Evolutionary conservation across 2,797 vertebrate species (phyloP).

Genomic region (Sebastes kiyomatsui): DNA sequence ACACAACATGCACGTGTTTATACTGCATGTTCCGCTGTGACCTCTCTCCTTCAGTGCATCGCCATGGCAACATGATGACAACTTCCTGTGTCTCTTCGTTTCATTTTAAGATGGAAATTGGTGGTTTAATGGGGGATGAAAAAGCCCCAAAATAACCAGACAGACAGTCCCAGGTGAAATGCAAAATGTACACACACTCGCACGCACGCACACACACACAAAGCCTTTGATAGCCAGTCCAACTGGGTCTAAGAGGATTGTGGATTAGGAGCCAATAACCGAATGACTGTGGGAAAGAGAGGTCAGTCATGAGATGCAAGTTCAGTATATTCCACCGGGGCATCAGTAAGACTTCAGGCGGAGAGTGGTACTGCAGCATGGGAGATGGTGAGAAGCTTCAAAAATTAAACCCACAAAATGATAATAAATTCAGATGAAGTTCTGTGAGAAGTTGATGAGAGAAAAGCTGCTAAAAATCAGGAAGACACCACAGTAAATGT

Average conservation of each 20-base stretch:
- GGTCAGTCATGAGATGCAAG: neutral
- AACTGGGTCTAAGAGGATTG: neutral
- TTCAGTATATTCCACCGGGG: neutral
- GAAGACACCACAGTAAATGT: too few relatives aligned
- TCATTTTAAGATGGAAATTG: neutral
- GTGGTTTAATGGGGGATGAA: neutral
- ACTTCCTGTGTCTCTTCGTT: slow-evolving; percentile 14
- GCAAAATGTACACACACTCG: neutral
- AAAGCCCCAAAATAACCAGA: neutral
- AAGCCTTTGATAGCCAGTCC: neutral
- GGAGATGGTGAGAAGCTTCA: too few relatives aligned
- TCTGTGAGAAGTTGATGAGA: too few relatives aligned
- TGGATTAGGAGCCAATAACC: neutral
- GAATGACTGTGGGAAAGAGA: slow-evolving; percentile 14
- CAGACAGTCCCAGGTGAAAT: slow-evolving; percentile 21
- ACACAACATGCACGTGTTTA: neutral
- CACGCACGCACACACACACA: neutral
- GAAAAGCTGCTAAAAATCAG: too few relatives aligned
- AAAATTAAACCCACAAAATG: too few relatives aligned
- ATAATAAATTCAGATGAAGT: too few relatives aligned
- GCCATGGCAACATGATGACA: neutral
- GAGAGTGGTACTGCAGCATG: too few relatives aligned
- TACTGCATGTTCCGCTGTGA: neutral
- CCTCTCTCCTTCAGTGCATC: neutral
- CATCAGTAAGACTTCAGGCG: too few relatives aligned